These are phyloP conservation scores for Muscicapa adusta DNA, from an alignment of 2,113 vertebrate species.

Conservation along the genomic window DNA sequence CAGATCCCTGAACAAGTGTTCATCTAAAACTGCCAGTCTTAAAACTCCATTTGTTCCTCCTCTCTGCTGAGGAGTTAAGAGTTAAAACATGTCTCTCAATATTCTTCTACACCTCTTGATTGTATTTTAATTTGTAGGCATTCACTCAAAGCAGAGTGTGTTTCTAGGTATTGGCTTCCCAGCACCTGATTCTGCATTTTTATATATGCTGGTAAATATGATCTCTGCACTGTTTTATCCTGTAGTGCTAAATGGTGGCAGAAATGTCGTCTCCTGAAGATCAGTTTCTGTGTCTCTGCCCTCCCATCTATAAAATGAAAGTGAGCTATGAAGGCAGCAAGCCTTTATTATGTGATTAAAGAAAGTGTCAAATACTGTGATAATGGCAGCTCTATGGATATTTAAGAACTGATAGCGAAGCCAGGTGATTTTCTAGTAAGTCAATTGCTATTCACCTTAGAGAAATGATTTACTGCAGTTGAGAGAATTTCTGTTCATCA, in stretches of 20 bases:
- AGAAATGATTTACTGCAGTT: background rate
- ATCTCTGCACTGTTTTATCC: background rate
- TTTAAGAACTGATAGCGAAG: background rate
- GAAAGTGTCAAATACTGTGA: background rate
- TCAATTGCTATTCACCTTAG: background rate
- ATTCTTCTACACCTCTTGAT: background rate
- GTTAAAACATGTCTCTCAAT: background rate
- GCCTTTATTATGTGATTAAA: background rate
- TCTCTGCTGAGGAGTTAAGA: rapidly evolving
- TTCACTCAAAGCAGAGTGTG: background rate
- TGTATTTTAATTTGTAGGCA: background rate
- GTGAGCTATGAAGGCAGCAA: background rate
- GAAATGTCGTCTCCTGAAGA: background rate
- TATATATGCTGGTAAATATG: background rate
- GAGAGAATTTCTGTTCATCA: background rate
- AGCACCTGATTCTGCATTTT: background rate
- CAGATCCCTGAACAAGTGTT: background rate
- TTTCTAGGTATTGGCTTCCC: background rate
- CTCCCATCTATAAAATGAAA: background rate
- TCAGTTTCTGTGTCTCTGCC: background rate
- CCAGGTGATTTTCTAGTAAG: background rate
- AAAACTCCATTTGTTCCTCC: background rate
- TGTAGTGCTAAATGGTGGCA: background rate
- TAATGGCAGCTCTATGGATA: background rate
- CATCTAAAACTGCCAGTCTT: background rate